Percentiles rank a stretch among this genome's conserved stretches.
Evolutionary conservation across 2,113 vertebrate genomes (phyloP).

Genomic region (Lagopus leucura): DNA sequence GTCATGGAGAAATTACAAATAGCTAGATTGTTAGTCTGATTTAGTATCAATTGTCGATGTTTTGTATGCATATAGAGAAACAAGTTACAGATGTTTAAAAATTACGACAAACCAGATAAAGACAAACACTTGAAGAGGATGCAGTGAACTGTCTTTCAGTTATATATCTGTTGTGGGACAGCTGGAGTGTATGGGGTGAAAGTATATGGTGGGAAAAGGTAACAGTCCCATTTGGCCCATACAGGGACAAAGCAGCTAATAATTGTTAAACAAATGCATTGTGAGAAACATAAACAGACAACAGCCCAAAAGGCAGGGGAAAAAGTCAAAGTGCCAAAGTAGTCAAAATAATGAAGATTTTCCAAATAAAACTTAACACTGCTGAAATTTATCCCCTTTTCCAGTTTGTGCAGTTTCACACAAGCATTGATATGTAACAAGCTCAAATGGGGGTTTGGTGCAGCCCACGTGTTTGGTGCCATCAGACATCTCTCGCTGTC

Average conservation of each 20-base stretch:
- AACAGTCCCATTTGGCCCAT: not conserved
- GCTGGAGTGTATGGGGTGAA: not conserved
- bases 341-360: not conserved
- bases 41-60: not conserved
- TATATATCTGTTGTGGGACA: not conserved
- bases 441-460: not conserved
- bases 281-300: not conserved
- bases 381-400: not conserved
- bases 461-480: not conserved
- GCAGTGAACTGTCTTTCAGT: slow-evolving; percentile 8
- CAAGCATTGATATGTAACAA: not conserved
- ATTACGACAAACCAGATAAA: not conserved
- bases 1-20: not conserved
- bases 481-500: not conserved
- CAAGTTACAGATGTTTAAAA: not conserved
- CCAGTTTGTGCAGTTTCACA: not conserved
- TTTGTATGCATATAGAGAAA: not conserved
- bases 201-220: not conserved
- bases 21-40: not conserved
- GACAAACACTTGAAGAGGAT: not conserved
- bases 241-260: not conserved
- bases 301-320: not conserved
- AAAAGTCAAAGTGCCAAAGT: not conserved
- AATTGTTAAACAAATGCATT: not conserved
- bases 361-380: not conserved